Evolutionary conservation across 2,797 vertebrate species (phyloP).

Genomic region (Bovichtus variegatus): DNA sequence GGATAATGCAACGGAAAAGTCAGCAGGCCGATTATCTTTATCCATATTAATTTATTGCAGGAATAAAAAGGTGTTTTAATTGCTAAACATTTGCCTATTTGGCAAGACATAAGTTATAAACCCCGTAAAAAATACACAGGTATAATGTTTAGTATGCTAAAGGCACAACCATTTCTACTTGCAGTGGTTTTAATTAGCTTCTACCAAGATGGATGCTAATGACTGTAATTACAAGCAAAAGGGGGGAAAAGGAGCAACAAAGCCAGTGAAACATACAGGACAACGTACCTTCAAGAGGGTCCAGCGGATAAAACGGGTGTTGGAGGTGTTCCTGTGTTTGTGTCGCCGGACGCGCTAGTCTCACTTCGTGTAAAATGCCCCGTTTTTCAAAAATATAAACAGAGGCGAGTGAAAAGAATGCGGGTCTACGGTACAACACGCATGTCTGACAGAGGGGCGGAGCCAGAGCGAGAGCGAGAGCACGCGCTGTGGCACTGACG

Average conservation of each 20-base stretch:
- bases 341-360: not conserved
- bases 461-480: not conserved
- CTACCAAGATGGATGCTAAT: constrained; percentile 80
- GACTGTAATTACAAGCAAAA: constrained; percentile 66
- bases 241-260: constrained; percentile 27
- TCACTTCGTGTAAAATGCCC: not conserved
- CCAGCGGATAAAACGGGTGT: not conserved
- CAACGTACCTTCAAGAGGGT: constrained; percentile 54
- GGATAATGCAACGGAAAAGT: not conserved
- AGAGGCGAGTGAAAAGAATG: constrained; percentile 10
- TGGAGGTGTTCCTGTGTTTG: not conserved
- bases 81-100: not conserved
- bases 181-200: constrained; percentile 66
- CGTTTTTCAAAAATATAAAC: constrained; percentile 37
- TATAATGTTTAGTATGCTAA: not conserved
- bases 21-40: not conserved
- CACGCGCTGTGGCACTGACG: not conserved
- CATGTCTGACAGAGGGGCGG: constrained; percentile 53
- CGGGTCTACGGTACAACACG: constrained; percentile 10
- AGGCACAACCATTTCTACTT: constrained; percentile 21
- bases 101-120: not conserved
- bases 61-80: not conserved
- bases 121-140: not conserved
- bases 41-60: not conserved
- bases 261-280: constrained; percentile 8